These are phyloP conservation scores for Balearica regulorum DNA, from an alignment of 2,797 vertebrate species.

Conservation along the genomic window DNA sequence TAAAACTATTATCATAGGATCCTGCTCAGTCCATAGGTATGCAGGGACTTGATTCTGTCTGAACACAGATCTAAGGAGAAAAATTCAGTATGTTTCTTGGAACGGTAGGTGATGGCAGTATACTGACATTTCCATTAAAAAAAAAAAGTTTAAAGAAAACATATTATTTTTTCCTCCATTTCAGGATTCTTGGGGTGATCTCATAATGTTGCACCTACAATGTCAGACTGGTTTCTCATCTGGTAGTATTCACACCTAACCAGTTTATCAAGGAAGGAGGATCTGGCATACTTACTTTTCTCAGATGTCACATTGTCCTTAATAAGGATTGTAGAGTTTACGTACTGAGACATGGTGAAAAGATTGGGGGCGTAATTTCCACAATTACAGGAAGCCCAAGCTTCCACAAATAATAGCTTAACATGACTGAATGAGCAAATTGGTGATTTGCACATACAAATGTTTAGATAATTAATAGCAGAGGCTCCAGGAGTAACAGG, in stretches of 20 bases:
- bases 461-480: not conserved
- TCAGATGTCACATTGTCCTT: not conserved
- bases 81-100: not conserved
- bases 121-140: not conserved
- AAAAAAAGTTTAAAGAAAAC: not conserved
- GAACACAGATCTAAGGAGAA: not conserved
- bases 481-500: not conserved
- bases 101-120: not conserved
- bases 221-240: not conserved
- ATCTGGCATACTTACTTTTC: not conserved
- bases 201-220: not conserved
- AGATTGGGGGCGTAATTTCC: not conserved
- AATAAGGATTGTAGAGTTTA: not conserved
- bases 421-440: not conserved
- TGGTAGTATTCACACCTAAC: not conserved
- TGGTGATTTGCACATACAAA: not conserved
- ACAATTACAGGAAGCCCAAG: not conserved
- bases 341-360: not conserved
- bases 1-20: not conserved
- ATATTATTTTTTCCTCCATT: not conserved
- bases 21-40: not conserved
- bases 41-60: not conserved
- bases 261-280: not conserved
- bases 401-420: not conserved
- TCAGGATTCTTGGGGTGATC: not conserved